Base-by-base conservation (phyloP, 2,113 vertebrate genomes). In the Miniopterus natalensis region DNA sequence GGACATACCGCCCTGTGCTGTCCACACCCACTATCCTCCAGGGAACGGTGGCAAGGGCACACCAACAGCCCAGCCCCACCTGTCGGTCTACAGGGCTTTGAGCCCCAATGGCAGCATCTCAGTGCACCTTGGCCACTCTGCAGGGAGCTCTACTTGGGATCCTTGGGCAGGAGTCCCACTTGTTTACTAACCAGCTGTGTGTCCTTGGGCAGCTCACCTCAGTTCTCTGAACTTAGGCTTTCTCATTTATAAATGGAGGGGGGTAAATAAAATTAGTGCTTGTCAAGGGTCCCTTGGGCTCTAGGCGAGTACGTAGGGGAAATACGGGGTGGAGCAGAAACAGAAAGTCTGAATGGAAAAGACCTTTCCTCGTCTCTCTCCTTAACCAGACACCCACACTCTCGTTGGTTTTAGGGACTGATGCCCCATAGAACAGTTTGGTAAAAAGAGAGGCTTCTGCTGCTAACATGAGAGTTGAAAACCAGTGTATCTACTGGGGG, bases 71-170 rank as follows among this genome's bases (percentile, higher is more conserved):
- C 20, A 31, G 15, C 11, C 11, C 15, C 20, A 20, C 15, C 53
- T 40, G 51, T 8, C 2, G 8, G 21, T 53, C 53, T 88, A 45
- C 13, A 87, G 61, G 65, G 13, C 59, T 71, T 55, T 65, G 92
- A 85, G 77, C 63, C 6, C 25, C 31, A 6, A 2, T 5, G 36
- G 63, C 3, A 45, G 23, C 51, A 53, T 5, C 11, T 20, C 36
- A 45, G 5, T 17, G 6, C 7, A 0, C 36, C 25, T 0, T 31
- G 53, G 25, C 51, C 57, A 74, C 1, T 36, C 2, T 9, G 49
- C 40, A 14, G 65, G 53, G 63, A 73, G 10, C 65, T 92, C 70
- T 20, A 9, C 6, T 70, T 18, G 27, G 57, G 36, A 81, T 4
- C 3, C 23, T 59, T 49, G 70, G 36, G 17, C 14, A 45, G 18